Conservation (phyloP, 2,888 invertebrate species). For the Synanthedon tipuliformis region DNA sequence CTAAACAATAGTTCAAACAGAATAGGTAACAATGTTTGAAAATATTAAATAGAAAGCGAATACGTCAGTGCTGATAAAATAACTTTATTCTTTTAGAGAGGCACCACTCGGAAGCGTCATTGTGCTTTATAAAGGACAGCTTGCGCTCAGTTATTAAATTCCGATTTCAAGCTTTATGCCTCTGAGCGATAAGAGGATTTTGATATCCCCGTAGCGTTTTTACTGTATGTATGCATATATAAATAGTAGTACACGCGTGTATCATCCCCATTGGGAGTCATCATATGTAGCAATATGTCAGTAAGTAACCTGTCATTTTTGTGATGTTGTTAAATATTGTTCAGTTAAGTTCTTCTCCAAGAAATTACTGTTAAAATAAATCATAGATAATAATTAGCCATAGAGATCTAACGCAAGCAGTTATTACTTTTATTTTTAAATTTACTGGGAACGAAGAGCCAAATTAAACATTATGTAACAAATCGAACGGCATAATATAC, state of each 20-base stretch:
- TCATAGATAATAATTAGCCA: too few relatives aligned
- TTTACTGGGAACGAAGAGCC: too few relatives aligned
- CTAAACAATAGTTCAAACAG: too few relatives aligned
- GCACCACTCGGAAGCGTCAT: constrained; percentile 2
- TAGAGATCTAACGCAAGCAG: too few relatives aligned
- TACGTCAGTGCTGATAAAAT: background rate
- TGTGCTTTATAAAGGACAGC: constrained; percentile 2
- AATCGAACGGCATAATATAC: too few relatives aligned
- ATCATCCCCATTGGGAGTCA: constrained; percentile 1
- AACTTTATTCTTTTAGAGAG: constrained; percentile 5
- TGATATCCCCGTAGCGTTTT: constrained; percentile 26
- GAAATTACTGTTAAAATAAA: too few relatives aligned
- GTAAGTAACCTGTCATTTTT: constrained; percentile 9
- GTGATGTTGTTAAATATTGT: too few relatives aligned
- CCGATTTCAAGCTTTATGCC: constrained; percentile 52
- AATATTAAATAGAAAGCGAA: too few relatives aligned
- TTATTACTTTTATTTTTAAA: too few relatives aligned
- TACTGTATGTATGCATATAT: background rate
- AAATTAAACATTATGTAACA: too few relatives aligned
- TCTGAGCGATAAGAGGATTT: constrained; percentile 49
- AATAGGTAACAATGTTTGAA: too few relatives aligned
- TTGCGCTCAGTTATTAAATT: constrained; percentile 37
- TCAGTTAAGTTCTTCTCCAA: too few relatives aligned
- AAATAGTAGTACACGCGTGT: background rate
- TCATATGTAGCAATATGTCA: constrained; percentile 9